Evolutionary conservation across 2,797 vertebrate genomes (phyloP), one percentile per base, ranked within the genome.

Genomic region (Menidia menidia): DNA sequence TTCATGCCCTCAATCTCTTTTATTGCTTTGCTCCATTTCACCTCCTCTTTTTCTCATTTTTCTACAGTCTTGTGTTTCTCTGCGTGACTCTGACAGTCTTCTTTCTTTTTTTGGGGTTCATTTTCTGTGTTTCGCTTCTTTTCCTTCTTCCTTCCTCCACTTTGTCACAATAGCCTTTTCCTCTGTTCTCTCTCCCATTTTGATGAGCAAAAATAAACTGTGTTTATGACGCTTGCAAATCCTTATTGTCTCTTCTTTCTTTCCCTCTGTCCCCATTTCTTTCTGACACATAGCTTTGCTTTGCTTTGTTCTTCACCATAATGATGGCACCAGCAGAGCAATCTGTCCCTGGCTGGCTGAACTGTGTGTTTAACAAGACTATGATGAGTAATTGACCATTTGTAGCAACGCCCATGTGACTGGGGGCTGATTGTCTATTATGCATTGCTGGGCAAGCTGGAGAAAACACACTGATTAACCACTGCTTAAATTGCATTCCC

Each of bases 361-460:
- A 87, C 84, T 85, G 83, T 91, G 89, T 91, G 90, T 91, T 93
- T 90, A 92, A 91, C 90, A 89, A 91, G 88, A 91, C 88, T 83
- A 88, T 88, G 88, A 92, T 93, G 87, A 93, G 90, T 92, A 94
- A 94, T 93, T 92, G 92, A 92, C 86, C 90, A 90, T 89, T 91
- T 78, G 80, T 85, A 85, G 84, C 83, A 82, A 88, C 64, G 77
- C 85, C 86, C 67, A 75, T 87, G 80, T 88, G 85, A 90, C 88
- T 90, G 83, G 85, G 80, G 78, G 78, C 87, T 91, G 90, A 92
- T 92, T 92, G 88, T 86, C 87, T 89, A 90, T 92, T 92, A 92
- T 92, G 87, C 87, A 88, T 93, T 91, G 85, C 87, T 78, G 83
- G 84, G 78, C 77, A 78, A 86, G 80, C 79, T 78, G 73, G 86